Conservation (phyloP, 1,140 invertebrate genomes). For the Drosophila parvula region DNA sequence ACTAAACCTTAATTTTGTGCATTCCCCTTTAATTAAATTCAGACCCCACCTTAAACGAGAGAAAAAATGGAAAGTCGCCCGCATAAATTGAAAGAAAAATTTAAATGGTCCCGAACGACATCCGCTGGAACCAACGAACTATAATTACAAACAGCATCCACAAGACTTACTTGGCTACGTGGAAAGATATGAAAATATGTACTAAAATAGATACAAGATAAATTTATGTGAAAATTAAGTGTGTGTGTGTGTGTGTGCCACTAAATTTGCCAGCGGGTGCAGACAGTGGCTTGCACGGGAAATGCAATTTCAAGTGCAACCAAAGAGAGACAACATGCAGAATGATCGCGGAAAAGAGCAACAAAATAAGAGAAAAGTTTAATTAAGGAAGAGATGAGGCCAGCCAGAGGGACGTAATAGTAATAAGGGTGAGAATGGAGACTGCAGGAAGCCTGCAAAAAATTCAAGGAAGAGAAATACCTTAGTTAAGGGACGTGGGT, state of each 20-base stretch:
- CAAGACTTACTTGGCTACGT: conserved; percentile 3
- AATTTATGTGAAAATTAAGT: conserved; percentile 21
- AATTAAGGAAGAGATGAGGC: conserved; percentile 11
- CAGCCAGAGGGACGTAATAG: neutral
- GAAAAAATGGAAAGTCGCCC: conserved; percentile 38
- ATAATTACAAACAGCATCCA: conserved; percentile 36
- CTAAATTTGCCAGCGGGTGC: conserved; percentile 36
- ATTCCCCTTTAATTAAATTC: neutral
- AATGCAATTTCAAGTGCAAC: conserved; percentile 45
- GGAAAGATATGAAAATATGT: conserved; percentile 39
- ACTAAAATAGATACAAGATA: conserved; percentile 33
- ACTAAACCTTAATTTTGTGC: neutral
- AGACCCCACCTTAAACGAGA: conserved; percentile 7
- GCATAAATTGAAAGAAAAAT: conserved; percentile 37
- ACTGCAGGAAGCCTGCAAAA: conserved; percentile 4
- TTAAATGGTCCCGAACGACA: conserved; percentile 39
- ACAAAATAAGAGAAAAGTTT: conserved; percentile 5
- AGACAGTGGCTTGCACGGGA: neutral
- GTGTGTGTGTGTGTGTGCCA: conserved; percentile 9
- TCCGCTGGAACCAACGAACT: conserved; percentile 33
- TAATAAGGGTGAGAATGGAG: neutral
- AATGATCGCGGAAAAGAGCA: conserved; percentile 12
- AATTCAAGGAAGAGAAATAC: conserved; percentile 1
- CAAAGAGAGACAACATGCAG: conserved; percentile 21
- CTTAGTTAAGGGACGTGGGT: neutral